Evolutionary conservation across 1,140 invertebrate species (phyloP), one percentile per base, ranked within the genome.

Genomic region (Aplysia californica): DNA sequence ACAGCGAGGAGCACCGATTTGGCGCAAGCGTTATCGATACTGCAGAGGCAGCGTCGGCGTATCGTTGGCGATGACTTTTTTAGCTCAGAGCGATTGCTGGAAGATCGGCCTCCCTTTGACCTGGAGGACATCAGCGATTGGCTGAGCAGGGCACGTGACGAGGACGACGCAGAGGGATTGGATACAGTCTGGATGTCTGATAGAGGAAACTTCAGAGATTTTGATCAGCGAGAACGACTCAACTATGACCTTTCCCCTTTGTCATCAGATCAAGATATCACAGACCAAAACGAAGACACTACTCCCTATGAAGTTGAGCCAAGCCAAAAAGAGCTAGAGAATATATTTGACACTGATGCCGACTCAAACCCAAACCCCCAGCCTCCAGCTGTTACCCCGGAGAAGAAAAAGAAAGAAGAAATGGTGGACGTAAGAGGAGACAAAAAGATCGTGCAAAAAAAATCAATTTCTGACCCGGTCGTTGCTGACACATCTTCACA

Each of bases 41-140:
- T 80, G 6, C 75, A 80, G 39, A 61, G 79, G 4, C 76, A 78
- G 55, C 44, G 73, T 29, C 39, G 79, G 26, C 71, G 56, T 31
- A 33, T 73, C 10, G 75, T 50, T 26, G 56, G 58, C 5, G 75
- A 67, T 29, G 55, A 75, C 0, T 50, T 68, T 29, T 23, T 76
- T 38, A 21, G 20, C 29, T 20, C 36, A n/a, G 15, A 29, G 10
- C 38, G 38, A 0, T 35, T 70, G 1, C 65, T 74, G 20, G 68
- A 23, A 20, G 26, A 26, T 2, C 26, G 50, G 23, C 58, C 33
- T 1, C 35, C 23, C 26, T n/a, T 73, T 1, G 20, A 65, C 21
- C 3, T 31, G 4, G 68, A 65, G n/a, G 79, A 78, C 55, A 29
- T 75, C 21, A 65, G 50, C 15, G 73, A 77, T n/a, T 78, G 79